phyloP scores from a whole-genome alignment of 92 coral and sea anemone species.

The Chrysogorgia sp. region DNA sequence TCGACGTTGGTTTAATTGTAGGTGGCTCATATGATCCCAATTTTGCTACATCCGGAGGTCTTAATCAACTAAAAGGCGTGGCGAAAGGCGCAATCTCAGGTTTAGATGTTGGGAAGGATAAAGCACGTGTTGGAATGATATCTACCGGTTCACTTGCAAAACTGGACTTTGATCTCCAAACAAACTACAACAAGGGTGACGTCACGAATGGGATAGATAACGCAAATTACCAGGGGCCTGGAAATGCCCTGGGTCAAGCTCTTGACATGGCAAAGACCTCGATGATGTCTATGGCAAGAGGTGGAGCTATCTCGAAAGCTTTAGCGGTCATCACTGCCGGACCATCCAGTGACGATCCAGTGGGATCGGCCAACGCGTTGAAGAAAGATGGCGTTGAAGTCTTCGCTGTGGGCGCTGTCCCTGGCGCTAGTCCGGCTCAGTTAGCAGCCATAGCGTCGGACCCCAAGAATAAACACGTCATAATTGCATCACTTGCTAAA shows the following conservation, averaged over 20 bases:
- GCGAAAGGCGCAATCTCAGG: conserved; percentile 3
- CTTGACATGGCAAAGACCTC: conserved; percentile 16
- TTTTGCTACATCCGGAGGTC: conserved; percentile 4
- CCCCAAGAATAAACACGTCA: neutral
- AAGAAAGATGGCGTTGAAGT: neutral
- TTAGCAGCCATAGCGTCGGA: conserved; percentile 5
- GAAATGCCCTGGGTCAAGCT: neutral
- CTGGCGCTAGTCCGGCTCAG: neutral
- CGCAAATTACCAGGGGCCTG: neutral
- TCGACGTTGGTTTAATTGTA: conserved; percentile 8
- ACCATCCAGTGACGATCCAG: neutral
- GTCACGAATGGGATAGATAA: neutral
- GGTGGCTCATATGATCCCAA: conserved; percentile 9
- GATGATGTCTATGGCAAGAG: conserved; percentile 11
- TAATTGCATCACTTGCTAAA: neutral
- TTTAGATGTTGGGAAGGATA: conserved; percentile 1
- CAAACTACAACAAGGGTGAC: neutral
- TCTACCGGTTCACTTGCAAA: neutral
- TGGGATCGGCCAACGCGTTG: conserved; percentile 9
- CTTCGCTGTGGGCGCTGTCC: conserved; percentile 6
- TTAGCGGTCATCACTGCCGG: conserved; percentile 13
- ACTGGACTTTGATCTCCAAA: conserved; percentile 1
- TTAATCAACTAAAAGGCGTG: neutral
- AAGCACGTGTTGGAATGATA: conserved; percentile 8
- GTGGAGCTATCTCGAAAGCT: neutral